phyloP scores from a whole-genome alignment of 2,888 invertebrate species.

The Apantesis nais region DNA sequence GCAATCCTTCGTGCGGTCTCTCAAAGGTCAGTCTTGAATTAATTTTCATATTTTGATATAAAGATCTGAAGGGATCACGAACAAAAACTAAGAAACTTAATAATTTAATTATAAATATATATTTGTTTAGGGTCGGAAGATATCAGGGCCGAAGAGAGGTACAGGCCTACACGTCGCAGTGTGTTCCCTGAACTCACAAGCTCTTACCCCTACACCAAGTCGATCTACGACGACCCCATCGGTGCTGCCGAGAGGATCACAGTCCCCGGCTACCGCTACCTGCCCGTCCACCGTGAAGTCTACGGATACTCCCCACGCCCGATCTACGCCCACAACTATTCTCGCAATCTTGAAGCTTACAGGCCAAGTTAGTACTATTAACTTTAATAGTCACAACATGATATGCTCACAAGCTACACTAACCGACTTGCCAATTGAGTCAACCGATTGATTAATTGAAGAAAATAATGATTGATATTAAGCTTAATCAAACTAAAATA shows the following conservation, averaged over 20 bases:
- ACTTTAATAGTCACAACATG: conserved; percentile 15
- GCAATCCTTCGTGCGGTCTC: conserved; percentile 96
- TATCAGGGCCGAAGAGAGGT: conserved; percentile 94
- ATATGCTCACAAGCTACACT: conserved; percentile 51
- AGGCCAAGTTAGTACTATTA: conserved; percentile 93
- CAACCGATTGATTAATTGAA: conserved; percentile 30
- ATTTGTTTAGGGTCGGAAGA: conserved; percentile 92
- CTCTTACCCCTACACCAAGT: conserved; percentile 92
- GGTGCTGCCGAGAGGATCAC: conserved; percentile 93
- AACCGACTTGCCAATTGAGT: conserved; percentile 53
- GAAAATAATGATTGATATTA: conserved; percentile 25
- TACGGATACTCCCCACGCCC: conserved; percentile 95
- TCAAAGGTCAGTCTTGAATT: conserved; percentile 89
- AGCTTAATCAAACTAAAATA: conserved; percentile 42
- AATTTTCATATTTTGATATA: neutral
- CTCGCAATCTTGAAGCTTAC: conserved; percentile 90
- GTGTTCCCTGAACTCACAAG: conserved; percentile 91
- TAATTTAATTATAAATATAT: neutral
- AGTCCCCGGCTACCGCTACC: conserved; percentile 95
- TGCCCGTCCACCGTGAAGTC: conserved; percentile 95
- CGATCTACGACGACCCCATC: conserved; percentile 94
- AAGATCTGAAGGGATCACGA: neutral
- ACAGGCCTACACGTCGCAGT: conserved; percentile 89
- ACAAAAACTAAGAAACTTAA: neutral
- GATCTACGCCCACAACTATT: conserved; percentile 95